These are phyloP conservation scores for Leptosomus discolor DNA, from an alignment of 2,113 vertebrate species.

Conservation along the genomic window DNA sequence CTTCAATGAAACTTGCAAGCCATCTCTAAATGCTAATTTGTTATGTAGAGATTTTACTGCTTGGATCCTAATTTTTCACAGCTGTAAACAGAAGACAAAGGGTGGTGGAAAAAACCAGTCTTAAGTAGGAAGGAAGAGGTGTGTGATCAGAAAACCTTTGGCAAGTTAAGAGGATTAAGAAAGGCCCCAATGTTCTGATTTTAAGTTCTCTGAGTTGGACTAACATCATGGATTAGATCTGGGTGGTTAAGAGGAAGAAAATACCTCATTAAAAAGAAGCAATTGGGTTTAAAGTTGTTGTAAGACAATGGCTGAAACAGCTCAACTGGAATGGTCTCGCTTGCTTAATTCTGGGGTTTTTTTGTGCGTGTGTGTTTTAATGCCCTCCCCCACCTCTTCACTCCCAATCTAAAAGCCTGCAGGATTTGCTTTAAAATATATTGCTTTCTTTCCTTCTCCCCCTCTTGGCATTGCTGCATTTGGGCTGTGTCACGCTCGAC, in stretches of 20 bases:
- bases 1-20: conserved; percentile 32
- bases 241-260: conserved; percentile 67
- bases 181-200: conserved; percentile 57
- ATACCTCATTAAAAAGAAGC: conserved; percentile 68
- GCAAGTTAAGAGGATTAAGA: conserved; percentile 73
- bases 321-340: conserved; percentile 59
- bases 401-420: not conserved
- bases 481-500: not conserved
- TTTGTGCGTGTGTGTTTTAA: not conserved
- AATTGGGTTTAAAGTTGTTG: conserved; percentile 63
- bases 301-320: conserved; percentile 64
- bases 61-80: conserved; percentile 68
- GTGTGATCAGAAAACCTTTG: conserved; percentile 69
- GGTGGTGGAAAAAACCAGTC: not conserved
- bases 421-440: not conserved
- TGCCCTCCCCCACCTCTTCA: conserved; percentile 38
- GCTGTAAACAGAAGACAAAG: conserved; percentile 64
- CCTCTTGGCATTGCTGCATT: not conserved
- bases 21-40: conserved; percentile 3
- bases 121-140: conserved; percentile 66
- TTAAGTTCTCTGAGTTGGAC: conserved; percentile 60
- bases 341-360: conserved; percentile 57
- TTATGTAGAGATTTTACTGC: conserved; percentile 8
- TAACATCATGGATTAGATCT: conserved; percentile 65
- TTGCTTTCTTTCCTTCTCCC: not conserved